These are phyloP conservation scores for Lasiurus cinereus DNA, from an alignment of 2,113 vertebrate genomes.

Conservation along the genomic window DNA sequence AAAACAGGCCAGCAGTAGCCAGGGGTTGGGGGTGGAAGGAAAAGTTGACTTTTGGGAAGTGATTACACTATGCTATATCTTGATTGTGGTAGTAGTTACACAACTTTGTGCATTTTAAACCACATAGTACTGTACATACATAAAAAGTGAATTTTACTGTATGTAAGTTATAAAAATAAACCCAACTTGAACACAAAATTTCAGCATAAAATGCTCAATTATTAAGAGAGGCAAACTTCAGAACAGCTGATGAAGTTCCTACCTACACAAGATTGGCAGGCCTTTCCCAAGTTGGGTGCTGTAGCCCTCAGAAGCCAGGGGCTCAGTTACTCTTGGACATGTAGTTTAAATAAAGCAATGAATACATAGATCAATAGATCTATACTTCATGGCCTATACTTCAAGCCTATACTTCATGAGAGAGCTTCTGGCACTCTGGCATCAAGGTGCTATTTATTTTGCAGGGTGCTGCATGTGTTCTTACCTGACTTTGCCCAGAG, in stretches of 20 bases:
- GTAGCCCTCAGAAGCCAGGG: background rate
- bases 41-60: background rate
- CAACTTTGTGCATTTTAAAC: background rate
- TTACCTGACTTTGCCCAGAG: background rate
- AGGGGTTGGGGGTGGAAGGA: background rate
- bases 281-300: background rate
- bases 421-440: background rate
- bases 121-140: background rate
- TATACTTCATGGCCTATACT: background rate
- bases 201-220: background rate
- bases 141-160: conserved; percentile 8
- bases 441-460: background rate
- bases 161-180: conserved; percentile 33
- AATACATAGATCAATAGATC: background rate
- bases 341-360: background rate
- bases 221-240: conserved; percentile 47
- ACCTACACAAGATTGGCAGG: background rate
- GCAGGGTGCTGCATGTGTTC: background rate
- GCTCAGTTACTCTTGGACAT: background rate
- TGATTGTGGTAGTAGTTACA: background rate
- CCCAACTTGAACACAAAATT: background rate
- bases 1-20: background rate
- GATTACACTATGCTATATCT: background rate
- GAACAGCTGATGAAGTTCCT: conserved; percentile 12
- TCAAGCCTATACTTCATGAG: background rate